These are phyloP conservation scores for Propithecus deckenii DNA, from an alignment of 2,797 vertebrate species.

Conservation along the genomic window DNA sequence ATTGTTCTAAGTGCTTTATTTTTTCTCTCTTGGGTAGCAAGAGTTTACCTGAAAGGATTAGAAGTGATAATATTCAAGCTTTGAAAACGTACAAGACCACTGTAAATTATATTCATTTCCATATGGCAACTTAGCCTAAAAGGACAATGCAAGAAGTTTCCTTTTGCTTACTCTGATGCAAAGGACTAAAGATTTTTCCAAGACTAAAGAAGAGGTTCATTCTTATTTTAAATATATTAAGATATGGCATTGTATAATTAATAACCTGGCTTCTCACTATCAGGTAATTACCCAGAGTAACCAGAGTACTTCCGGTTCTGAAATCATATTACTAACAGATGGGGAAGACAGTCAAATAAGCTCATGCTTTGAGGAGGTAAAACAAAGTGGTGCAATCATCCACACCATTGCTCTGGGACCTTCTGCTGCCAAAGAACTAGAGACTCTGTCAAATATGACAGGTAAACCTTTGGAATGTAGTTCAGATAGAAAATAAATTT, in stretches of 20 bases:
- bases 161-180: background rate
- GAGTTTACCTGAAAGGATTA: background rate
- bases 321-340: conserved; percentile 86
- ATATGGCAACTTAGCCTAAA: background rate
- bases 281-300: conserved; percentile 78
- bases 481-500: background rate
- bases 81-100: background rate
- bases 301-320: conserved; percentile 79
- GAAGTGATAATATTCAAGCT: background rate
- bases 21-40: background rate
- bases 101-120: background rate
- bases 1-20: background rate
- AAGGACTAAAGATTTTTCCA: background rate
- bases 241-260: background rate
- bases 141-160: background rate
- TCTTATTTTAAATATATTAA: conserved; percentile 4
- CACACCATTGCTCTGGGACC: conserved; percentile 84
- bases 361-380: conserved; percentile 67
- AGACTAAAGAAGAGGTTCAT: background rate
- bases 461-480: conserved; percentile 62
- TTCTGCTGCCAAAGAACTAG: conserved; percentile 70
- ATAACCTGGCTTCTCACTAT: conserved; percentile 23
- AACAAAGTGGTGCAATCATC: conserved; percentile 77
- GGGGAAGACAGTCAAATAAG: conserved; percentile 70
- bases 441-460: conserved; percentile 76